Base-by-base conservation (phyloP, 1,140 invertebrate species). In the Drosophila lini region DNA sequence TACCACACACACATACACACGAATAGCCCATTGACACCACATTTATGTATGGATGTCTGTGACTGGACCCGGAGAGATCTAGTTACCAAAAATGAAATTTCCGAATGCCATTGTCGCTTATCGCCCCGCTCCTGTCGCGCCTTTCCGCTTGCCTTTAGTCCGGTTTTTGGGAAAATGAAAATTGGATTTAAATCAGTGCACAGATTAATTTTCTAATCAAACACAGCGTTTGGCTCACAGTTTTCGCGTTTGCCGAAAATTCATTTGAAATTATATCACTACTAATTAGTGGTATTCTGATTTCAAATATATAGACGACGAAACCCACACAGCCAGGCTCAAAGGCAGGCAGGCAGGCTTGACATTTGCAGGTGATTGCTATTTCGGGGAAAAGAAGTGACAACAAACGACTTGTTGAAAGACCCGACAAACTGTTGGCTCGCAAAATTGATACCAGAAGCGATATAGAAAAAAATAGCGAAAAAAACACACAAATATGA, bases 21-120 rank as follows among this genome's bases (percentile, higher is more conserved):
- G 19, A n/a, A 22, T 15, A 44, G 28, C 53, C 52, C 57, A 77
- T 78, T 78, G 56, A 62, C 74, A 70, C 64, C 41, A 42, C 59
- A 75, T 64, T 61, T 55, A 42, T 36, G 57, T 61, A 8, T 15
- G 57, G 58, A 8, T 15, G 13, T 16, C n/a, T 52, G 52, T 71
- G 61, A 63, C 52, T 36, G 28, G 28, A 11, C 31, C 65, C 19
- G 8, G 5, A 38, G 71, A 58, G 57, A 56, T 65, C 58, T 70
- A 56, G 71, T 76, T 76, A 69, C 47, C 70, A 64, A 77, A 81
- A 81, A 80, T 69, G 60, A 81, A 81, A 81, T 81, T 77, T 78
- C 80, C 62, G 69, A 78, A 57, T 60, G 22, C 59, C 68, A 74
- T 69, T 81, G 58, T 63, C 68, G 67, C 61, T 68, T 81, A 81